phyloP scores from a whole-genome alignment of 2,797 vertebrate genomes.

The Eptatretus atami region DNA sequence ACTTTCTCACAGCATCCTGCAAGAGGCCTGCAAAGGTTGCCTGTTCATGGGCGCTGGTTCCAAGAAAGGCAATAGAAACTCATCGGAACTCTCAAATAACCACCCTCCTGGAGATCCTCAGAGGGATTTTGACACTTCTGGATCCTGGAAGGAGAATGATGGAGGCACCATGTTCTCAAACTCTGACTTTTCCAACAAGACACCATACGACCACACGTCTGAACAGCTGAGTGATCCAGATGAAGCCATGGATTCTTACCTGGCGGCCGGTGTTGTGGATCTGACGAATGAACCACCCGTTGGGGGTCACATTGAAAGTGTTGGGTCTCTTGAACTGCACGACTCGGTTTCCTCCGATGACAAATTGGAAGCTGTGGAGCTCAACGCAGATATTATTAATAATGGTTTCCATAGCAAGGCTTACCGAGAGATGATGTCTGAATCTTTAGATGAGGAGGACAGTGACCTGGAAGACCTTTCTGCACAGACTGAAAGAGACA shows the following conservation, averaged over 20 bases:
- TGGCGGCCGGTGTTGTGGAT: background rate
- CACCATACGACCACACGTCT: too few relatives aligned
- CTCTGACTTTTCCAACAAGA: too few relatives aligned
- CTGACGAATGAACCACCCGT: background rate
- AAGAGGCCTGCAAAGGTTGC: background rate
- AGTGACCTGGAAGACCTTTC: background rate
- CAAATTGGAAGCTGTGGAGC: conserved; percentile 5
- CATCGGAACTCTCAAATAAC: too few relatives aligned
- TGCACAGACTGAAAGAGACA: background rate
- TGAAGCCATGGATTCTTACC: conserved; percentile 2
- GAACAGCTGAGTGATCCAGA: background rate
- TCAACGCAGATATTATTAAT: conserved; percentile 1
- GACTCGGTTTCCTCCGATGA: conserved; percentile 1
- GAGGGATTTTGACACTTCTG: too few relatives aligned
- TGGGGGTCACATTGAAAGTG: background rate
- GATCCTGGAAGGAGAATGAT: too few relatives aligned
- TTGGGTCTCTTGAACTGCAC: background rate
- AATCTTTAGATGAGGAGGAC: conserved; percentile 1
- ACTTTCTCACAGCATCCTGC: conserved; percentile 2
- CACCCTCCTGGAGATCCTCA: too few relatives aligned
- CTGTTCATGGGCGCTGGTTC: too few relatives aligned
- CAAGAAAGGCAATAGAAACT: too few relatives aligned
- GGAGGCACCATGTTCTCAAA: too few relatives aligned
- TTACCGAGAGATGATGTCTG: conserved; percentile 4
- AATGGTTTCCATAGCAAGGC: conserved; percentile 2